Evolutionary conservation across 2,113 vertebrate species (phyloP), one percentile per base, ranked within the genome.

Genomic region (Pelusios castaneus): DNA sequence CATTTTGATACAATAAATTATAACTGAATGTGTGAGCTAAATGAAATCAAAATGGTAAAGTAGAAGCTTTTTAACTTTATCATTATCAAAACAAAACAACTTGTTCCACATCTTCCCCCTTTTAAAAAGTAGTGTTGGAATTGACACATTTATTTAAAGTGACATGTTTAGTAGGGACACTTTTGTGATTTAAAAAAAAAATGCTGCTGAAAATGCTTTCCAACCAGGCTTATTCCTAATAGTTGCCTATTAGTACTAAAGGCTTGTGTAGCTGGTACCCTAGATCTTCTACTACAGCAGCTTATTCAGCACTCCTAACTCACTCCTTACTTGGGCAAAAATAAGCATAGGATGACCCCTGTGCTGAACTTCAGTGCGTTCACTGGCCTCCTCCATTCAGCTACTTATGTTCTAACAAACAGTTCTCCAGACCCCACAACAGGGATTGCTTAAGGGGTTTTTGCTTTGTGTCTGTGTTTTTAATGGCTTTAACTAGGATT

Each of bases 181-280:
- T 96, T 90, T 82, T 90, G 81, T 67, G 89, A 92, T 58, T 22
- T 45, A 54, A 63, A 90, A 91, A 85, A 41, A 94, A 95, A 90
- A 76, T 90, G 95, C 80, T 96, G 89, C 96, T 95, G 95, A 92
- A 93, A 95, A 67, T 89, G 41, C 12, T 87, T 92, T 92, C 80
- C 84, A 93, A 95, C 91, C 97, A 95, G 93, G 80, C 79, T 79
- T 86, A 87, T 51, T 90, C 63, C 95, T 91, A 54, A 91, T 82
- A 96, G 92, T 86, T 83, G 80, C 89, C 86, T 87, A 91, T 82
- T 82, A 88, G 52, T 82, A 93, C 55, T 89, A 91, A 90, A 91
- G 77, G 31, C 22, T 75, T 45, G 27, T 14, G 12, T 27, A 11
- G 24, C 41, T 45, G 12, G 17, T 75, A 45, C 63, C 60, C n/a